phyloP scores from a whole-genome alignment of 2,888 invertebrate species.

The Dendrolimus pini region DNA sequence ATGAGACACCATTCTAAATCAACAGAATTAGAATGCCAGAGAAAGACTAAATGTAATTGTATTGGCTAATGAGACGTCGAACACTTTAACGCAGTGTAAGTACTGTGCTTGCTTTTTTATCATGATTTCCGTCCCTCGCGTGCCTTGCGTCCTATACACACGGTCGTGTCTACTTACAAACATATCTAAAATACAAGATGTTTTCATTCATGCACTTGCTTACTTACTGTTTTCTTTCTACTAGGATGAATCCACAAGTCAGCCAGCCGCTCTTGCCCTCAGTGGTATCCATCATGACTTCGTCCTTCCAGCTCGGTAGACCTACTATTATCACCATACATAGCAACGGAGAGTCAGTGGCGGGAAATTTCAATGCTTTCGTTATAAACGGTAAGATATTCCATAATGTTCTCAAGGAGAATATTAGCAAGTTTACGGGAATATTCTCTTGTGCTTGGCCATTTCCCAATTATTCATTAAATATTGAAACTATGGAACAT shows the following conservation, averaged over 20 bases:
- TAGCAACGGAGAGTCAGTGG: slow-evolving; percentile 30
- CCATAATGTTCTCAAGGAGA: neutral
- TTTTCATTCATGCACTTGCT: neutral
- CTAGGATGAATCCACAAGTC: slow-evolving; percentile 31
- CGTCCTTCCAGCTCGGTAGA: slow-evolving; percentile 25
- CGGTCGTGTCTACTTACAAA: neutral
- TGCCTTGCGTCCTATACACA: too few relatives aligned
- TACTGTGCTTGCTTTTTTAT: too few relatives aligned
- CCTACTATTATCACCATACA: slow-evolving; percentile 52
- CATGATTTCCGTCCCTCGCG: too few relatives aligned
- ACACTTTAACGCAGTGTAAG: too few relatives aligned
- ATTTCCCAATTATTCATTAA: too few relatives aligned
- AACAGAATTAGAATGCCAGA: too few relatives aligned
- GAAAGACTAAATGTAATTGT: too few relatives aligned
- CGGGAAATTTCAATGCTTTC: slow-evolving; percentile 57
- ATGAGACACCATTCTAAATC: too few relatives aligned
- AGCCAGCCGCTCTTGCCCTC: slow-evolving; percentile 41
- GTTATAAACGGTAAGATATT: slow-evolving; percentile 34
- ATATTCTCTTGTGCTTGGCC: too few relatives aligned
- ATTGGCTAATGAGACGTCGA: too few relatives aligned
- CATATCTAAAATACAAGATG: neutral
- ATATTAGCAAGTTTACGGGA: too few relatives aligned
- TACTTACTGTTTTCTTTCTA: neutral
- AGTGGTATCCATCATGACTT: slow-evolving; percentile 29
- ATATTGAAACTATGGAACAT: too few relatives aligned